These are phyloP conservation scores for Acronicta alni DNA, from an alignment of 2,888 invertebrate species.

Conservation along the genomic window DNA sequence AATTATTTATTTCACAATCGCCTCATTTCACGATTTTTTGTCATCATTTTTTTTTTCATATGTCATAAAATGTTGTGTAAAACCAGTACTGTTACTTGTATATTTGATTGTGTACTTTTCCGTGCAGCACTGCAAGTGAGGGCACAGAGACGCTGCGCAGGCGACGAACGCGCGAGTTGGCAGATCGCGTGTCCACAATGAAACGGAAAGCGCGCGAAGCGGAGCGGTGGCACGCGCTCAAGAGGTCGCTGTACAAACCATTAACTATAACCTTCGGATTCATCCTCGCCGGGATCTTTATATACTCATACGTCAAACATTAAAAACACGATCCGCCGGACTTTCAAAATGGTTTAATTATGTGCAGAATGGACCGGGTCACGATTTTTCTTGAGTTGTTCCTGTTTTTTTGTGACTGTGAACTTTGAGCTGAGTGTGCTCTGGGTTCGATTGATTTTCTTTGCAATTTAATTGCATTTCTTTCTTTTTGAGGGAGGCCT, in stretches of 20 bases:
- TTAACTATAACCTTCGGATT: constrained; percentile 92
- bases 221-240: constrained; percentile 92
- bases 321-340: constrained; percentile 53
- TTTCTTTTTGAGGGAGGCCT: constrained; percentile 25
- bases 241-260: constrained; percentile 94
- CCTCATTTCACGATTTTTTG: too few species aligned
- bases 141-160: constrained; percentile 64
- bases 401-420: too few species aligned
- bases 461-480: constrained; percentile 11
- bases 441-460: constrained; percentile 9
- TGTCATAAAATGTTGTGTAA: too few species aligned
- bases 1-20: too few species aligned
- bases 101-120: constrained; percentile 3
- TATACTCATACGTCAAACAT: constrained; percentile 89
- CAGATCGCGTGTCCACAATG: constrained; percentile 85
- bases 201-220: constrained; percentile 91
- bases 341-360: constrained; percentile 12
- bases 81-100: not conserved
- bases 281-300: constrained; percentile 91
- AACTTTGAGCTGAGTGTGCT: constrained; percentile 20
- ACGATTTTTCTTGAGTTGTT: not conserved
- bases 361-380: constrained; percentile 8
- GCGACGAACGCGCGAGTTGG: constrained; percentile 71
- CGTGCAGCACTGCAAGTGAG: constrained; percentile 52
- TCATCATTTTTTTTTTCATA: too few species aligned